These are phyloP conservation scores for Lepisosteus oculatus DNA, from an alignment of 2,113 vertebrate species.

Conservation along the genomic window DNA sequence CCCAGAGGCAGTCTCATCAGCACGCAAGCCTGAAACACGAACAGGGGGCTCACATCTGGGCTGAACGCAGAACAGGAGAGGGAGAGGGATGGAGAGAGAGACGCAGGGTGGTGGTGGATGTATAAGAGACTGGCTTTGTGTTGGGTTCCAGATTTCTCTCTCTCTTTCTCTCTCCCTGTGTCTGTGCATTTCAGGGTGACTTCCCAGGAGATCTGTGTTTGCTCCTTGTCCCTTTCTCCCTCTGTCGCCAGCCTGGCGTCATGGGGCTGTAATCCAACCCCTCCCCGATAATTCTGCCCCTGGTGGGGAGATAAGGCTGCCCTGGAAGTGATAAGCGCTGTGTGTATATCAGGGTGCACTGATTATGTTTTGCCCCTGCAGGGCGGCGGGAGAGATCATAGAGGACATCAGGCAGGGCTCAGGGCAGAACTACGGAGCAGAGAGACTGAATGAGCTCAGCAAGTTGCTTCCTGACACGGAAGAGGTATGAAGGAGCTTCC, in stretches of 20 bases:
- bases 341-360: not conserved
- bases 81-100: no score
- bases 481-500: constrained; percentile 52
- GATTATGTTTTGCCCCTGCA: constrained; percentile 23
- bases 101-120: no score
- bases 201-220: constrained; percentile 7
- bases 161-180: no score
- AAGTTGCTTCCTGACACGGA: constrained; percentile 69
- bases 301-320: constrained; percentile 1
- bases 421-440: constrained; percentile 61
- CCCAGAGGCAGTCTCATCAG: no score
- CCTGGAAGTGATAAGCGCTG: not conserved
- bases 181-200: constrained; percentile 7
- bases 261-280: no score
- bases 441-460: constrained; percentile 67
- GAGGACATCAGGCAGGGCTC: constrained; percentile 63
- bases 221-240: not conserved
- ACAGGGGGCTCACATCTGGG: no score
- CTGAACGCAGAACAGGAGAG: no score
- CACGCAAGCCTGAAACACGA: no score
- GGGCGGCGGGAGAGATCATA: constrained; percentile 63
- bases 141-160: no score
- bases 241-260: constrained; percentile 8
- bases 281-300: not conserved
- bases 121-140: no score